phyloP scores from a whole-genome alignment of 2,888 invertebrate genomes.

The Loripinus fragilis region DNA sequence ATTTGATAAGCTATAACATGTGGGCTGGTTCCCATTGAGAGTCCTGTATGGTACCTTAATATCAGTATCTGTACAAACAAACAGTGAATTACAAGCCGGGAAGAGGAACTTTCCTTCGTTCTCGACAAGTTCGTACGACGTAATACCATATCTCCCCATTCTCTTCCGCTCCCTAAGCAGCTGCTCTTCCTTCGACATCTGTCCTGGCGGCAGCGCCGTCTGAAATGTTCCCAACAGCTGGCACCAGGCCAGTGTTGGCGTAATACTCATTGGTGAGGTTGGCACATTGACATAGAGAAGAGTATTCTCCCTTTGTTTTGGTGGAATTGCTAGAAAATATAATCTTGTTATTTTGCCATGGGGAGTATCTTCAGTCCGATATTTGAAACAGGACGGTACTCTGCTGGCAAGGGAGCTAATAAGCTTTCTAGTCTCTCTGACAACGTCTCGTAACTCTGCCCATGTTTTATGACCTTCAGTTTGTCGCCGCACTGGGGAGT shows the following conservation, averaged over 20 bases:
- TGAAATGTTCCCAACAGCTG: conserved; percentile 88
- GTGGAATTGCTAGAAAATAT: conserved; percentile 94
- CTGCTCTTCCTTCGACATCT: conserved; percentile 94
- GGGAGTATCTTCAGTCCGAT: conserved; percentile 73
- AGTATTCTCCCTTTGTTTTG: conserved; percentile 95
- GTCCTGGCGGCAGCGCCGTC: conserved; percentile 87
- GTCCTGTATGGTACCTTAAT: too few relatives aligned
- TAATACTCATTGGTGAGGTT: conserved; percentile 43
- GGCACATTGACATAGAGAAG: conserved; percentile 92
- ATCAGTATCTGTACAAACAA: conserved; percentile 90
- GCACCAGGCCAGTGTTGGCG: conserved; percentile 87
- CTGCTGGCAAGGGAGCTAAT: conserved; percentile 77
- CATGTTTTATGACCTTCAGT: conserved; percentile 75
- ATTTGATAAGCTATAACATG: too few relatives aligned
- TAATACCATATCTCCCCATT: conserved; percentile 95
- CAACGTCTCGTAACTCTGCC: conserved; percentile 79
- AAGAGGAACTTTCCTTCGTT: conserved; percentile 94
- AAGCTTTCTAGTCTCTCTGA: conserved; percentile 80
- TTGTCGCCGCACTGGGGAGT: conserved; percentile 29
- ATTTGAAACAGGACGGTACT: conserved; percentile 80
- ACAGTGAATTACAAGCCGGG: conserved; percentile 94
- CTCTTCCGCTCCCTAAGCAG: conserved; percentile 95
- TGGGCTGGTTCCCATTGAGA: too few relatives aligned
- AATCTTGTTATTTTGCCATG: conserved; percentile 85
- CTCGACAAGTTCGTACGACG: conserved; percentile 94